Conservation (phyloP, 2,113 vertebrate species). For the Glareola pratincola region DNA sequence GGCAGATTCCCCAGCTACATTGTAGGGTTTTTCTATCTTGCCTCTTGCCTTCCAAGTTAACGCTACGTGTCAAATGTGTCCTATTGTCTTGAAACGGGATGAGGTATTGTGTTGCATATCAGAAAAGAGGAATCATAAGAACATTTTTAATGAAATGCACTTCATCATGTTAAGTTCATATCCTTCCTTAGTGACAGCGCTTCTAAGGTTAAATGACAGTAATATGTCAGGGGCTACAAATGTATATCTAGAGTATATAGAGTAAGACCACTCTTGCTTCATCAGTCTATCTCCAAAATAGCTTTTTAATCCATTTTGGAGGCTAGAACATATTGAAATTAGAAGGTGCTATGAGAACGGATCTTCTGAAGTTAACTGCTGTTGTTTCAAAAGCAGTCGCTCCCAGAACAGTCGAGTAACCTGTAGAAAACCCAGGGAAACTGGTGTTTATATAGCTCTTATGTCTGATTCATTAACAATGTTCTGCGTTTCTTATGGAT, state of each 20-base stretch:
- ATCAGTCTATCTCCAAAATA: not conserved
- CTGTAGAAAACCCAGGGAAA: slow-evolving; percentile 49
- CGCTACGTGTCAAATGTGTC: not conserved
- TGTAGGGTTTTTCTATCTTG: not conserved
- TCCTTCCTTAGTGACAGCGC: not conserved
- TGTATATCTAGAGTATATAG: not conserved
- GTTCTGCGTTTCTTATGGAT: slow-evolving; percentile 34
- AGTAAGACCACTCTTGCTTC: not conserved
- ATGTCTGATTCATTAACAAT: slow-evolving; percentile 52
- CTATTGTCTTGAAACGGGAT: not conserved
- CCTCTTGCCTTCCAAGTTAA: not conserved
- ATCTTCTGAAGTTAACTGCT: slow-evolving; percentile 32
- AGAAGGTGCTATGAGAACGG: slow-evolving; percentile 27
- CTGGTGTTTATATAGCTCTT: slow-evolving; percentile 44
- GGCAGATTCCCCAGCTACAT: not conserved
- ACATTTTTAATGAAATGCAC: not conserved
- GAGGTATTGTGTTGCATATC: not conserved
- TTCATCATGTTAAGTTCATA: not conserved
- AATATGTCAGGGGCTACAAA: not conserved
- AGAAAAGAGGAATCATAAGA: not conserved
- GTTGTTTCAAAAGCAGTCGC: slow-evolving; percentile 60
- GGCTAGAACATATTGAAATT: slow-evolving; percentile 47
- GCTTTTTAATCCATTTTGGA: slow-evolving; percentile 20
- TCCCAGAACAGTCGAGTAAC: slow-evolving; percentile 36
- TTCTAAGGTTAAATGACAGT: not conserved